These are phyloP conservation scores for Puffinus mauretanicus DNA, from an alignment of 2,113 vertebrate genomes.

Conservation along the genomic window DNA sequence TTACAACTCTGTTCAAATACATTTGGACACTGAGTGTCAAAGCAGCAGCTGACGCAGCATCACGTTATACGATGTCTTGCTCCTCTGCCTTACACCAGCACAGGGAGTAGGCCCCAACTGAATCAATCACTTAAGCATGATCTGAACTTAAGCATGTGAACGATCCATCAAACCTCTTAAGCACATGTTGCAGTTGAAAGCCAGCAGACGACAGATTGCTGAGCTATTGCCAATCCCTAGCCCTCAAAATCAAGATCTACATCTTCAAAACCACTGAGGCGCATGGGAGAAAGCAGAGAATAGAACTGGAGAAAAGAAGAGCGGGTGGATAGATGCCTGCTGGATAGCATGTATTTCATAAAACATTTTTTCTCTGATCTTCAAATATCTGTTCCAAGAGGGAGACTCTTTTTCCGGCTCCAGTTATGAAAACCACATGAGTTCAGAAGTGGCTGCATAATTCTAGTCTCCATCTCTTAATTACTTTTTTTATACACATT, in stretches of 20 bases:
- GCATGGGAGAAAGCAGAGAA: neutral
- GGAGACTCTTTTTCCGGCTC: neutral
- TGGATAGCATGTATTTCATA: neutral
- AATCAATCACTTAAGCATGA: neutral
- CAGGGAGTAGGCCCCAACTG: neutral
- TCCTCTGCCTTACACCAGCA: neutral
- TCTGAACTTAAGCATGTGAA: neutral
- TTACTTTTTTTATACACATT: neutral
- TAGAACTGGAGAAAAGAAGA: neutral
- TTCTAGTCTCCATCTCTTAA: neutral
- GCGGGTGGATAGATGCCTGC: neutral
- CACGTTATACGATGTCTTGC: rapidly evolving
- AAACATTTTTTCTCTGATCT: neutral
- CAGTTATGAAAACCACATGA: neutral
- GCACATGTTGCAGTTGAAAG: neutral
- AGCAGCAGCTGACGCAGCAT: neutral
- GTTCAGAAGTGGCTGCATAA: neutral
- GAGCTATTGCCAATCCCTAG: neutral
- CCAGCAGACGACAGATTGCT: neutral
- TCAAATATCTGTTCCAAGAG: neutral
- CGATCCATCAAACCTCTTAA: neutral
- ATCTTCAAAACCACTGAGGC: neutral
- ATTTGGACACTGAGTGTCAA: neutral
- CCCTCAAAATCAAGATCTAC: neutral
- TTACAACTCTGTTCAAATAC: neutral